Base-by-base conservation (phyloP, 2,113 vertebrate genomes). In the Peromyscus californicus region DNA sequence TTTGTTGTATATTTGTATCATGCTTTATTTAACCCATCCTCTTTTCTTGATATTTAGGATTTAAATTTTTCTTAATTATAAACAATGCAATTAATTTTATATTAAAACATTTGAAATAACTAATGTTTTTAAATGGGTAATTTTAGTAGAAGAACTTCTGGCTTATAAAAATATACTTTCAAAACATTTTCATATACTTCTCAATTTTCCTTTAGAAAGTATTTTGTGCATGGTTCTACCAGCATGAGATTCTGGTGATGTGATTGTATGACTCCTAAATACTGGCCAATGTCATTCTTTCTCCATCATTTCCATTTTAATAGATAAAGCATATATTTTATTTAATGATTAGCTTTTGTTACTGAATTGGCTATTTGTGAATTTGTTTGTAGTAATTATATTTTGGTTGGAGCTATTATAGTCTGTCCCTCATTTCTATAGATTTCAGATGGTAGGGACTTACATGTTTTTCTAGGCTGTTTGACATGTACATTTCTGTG, bases 311-410 rank as follows among this genome's bases (percentile, higher is more conserved):
- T 26, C 45, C 26, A 63, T 90, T 95, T 97, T 85, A 67, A 54
- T 91, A 76, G 45, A 33, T 65, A 48, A 63, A 90, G 42, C 48
- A 31, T 51, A 2, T 36, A 51, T 85, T 72, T 91, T 76, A 9
- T 72, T 86, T 63, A 91, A 91, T 31, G 78, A 83, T 93, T 85
- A 87, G 45, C 79, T 91, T 96, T 92, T 39, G 69, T 85, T 76
- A 57, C 48, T 59, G 85, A 26, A 7, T 74, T 91, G 72, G 89
- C 42, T 95, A 65, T 72, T 97, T 97, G 67, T 94, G 6, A 5
- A 17, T 79, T 96, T 92, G 45, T 48, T 90, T 86, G 10, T 89
- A 84, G 61, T 70, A 94, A 86, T 65, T 86, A 87, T 57, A 67
- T 97, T 96, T 94, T 93, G n/a, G 74, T 59, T 17, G 70, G 31